Evolutionary conservation across 2,113 vertebrate genomes (phyloP), one percentile per base, ranked within the genome.

Genomic region (Hymenochirus boettgeri): DNA sequence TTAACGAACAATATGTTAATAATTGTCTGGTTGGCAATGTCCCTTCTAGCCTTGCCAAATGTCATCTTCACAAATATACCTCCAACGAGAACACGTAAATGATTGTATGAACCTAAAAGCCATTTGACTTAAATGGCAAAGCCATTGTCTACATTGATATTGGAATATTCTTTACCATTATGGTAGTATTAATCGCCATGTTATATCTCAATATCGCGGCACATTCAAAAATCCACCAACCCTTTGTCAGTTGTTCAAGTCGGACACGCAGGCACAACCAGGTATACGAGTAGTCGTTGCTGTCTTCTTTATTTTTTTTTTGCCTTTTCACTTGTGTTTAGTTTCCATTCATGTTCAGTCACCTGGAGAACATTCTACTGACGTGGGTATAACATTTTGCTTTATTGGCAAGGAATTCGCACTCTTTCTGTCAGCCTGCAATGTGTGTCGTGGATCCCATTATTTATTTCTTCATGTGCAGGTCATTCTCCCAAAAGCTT

Each of bases 241-340:
- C 87, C 7, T 91, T 91, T 46, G 78, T 88, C 0, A 89, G 87
- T 51, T 83, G 85, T 0, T 83, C 83, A 0, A 86, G 87, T 69
- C 74, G 83, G 0, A 86, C 85, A 57, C 45, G 84, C 1, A 89
- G 81, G 48, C 85, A 90, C 0, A 88, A 86, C 35, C 89, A 91
- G 57, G 89, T 0, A 90, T 91, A 3, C 66, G 84, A 2, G 86
- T 88, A 0, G 88, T 90, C 0, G 83, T 90, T 56, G 85, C 86
- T 0, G 90, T 91, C 4, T 91, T 91, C 3, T 91, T 90, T 1
- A 84, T 88, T 6, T 91, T 89, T 56, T 91, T 91, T 23, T 58
- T 91, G 19, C 89, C 90, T 0, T 91, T 90, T 1, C 90, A 91
- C 7, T n/a, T 91, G 52, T 90, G 85, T 72, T 77, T 83, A 7